A percentile compares a stretch with the other conserved stretches of the same genome.
These are phyloP conservation scores for Sphaerophoria taeniata DNA, from an alignment of 2,888 invertebrate genomes.

Conservation along the genomic window DNA sequence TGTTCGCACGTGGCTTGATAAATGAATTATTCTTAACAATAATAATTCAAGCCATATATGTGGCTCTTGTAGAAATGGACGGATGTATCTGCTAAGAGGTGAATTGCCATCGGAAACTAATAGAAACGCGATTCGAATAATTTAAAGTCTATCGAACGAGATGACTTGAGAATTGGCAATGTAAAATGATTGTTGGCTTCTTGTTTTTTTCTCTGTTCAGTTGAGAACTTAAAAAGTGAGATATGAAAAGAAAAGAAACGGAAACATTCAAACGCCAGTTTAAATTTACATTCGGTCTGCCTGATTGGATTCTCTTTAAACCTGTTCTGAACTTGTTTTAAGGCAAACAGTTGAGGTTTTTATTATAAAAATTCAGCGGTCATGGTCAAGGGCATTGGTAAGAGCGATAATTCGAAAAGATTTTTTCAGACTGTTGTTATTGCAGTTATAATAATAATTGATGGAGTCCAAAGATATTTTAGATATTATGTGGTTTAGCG, in stretches of 20 bases:
- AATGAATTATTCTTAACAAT: background rate
- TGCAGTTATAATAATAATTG: background rate
- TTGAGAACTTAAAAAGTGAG: background rate
- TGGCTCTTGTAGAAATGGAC: constrained; percentile 15
- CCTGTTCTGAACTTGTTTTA: constrained; percentile 10
- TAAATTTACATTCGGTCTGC: constrained; percentile 13
- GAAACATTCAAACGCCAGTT: constrained; percentile 2
- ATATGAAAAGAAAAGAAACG: constrained; percentile 17
- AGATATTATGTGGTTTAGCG: too few species aligned
- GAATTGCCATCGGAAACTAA: constrained; percentile 53
- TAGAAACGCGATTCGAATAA: constrained; percentile 41
- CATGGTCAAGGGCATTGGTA: constrained; percentile 27
- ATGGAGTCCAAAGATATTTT: too few species aligned
- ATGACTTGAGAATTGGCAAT: background rate
- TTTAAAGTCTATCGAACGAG: background rate
- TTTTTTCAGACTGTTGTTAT: background rate
- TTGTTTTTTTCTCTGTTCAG: background rate
- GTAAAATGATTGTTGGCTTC: background rate
- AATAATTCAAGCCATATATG: background rate
- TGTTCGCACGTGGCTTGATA: constrained; percentile 11
- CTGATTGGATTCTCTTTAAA: background rate
- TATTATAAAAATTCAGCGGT: background rate
- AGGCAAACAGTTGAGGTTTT: constrained; percentile 13
- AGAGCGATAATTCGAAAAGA: constrained; percentile 2
- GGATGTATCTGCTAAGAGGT: constrained; percentile 20